Percentiles rank a stretch among this genome's conserved stretches.
Evolutionary conservation across 2,113 vertebrate species (phyloP).

Genomic region (Tricholaema leucomelas): DNA sequence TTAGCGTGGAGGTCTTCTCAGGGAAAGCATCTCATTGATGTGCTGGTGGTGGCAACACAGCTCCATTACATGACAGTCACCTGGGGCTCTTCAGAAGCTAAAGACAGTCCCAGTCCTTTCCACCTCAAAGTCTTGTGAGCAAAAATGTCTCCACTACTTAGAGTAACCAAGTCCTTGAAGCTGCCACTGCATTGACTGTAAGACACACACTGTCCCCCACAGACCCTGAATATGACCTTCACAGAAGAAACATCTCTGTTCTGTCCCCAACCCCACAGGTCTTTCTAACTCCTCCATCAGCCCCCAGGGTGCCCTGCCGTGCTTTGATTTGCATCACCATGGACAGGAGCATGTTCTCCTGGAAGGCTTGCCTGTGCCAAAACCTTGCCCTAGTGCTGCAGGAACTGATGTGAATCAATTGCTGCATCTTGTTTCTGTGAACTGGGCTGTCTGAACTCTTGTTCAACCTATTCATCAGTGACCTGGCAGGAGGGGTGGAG

Average conservation of each 20-base stretch:
- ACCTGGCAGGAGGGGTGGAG: neutral
- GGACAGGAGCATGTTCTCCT: neutral
- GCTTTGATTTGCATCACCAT: neutral
- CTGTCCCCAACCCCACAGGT: neutral
- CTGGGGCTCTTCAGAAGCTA: neutral
- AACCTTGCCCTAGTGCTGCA: neutral
- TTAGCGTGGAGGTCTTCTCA: neutral
- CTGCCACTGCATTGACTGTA: too few relatives aligned
- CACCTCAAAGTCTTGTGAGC: neutral
- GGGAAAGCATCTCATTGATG: neutral
- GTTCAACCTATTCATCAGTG: too few relatives aligned
- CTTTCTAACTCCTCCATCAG: neutral
- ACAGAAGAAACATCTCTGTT: neutral
- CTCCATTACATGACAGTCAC: accelerated
- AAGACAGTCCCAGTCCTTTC: neutral
- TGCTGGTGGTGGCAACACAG: neutral
- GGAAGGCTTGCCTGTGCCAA: neutral
- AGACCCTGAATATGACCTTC: neutral
- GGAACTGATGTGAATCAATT: neutral
- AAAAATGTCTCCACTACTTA: neutral
- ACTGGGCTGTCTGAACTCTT: neutral
- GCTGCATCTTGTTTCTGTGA: neutral
- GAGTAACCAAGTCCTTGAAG: neutral
- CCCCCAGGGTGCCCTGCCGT: neutral
- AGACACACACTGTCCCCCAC: neutral